These are phyloP conservation scores for Anseranas semipalmata DNA, from an alignment of 2,113 vertebrate species.

Conservation along the genomic window DNA sequence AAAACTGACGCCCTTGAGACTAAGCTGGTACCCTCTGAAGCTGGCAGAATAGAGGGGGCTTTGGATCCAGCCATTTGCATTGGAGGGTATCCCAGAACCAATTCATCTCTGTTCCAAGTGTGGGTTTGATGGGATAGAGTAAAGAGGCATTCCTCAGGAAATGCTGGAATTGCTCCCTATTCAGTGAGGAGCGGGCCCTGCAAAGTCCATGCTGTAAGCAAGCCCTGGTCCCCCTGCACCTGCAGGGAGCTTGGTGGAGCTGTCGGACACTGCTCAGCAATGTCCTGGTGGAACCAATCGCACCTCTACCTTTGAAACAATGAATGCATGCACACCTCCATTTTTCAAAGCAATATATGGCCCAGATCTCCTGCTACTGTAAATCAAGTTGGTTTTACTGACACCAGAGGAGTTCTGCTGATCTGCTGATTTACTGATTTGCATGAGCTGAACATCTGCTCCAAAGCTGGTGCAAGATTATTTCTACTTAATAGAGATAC, in stretches of 20 bases:
- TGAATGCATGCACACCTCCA: not conserved
- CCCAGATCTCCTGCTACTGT: slow-evolving; percentile 2
- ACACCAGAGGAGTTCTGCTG: slow-evolving; percentile 29
- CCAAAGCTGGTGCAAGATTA: not conserved
- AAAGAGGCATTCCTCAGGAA: not conserved
- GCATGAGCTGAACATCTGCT: slow-evolving; percentile 21
- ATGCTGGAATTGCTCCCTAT: not conserved
- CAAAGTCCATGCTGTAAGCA: not conserved
- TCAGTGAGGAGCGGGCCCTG: not conserved
- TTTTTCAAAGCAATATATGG: not conserved
- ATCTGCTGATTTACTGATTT: not conserved
- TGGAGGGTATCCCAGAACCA: slow-evolving; percentile 56
- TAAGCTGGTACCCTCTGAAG: slow-evolving; percentile 27
- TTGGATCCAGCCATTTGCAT: slow-evolving; percentile 46
- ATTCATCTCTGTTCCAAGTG: slow-evolving; percentile 34
- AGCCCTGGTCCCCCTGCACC: not conserved
- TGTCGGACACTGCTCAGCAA: not conserved
- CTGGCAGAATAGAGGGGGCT: slow-evolving; percentile 11
- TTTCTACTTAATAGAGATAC: not conserved
- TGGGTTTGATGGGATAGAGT: not conserved
- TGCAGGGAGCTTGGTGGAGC: not conserved
- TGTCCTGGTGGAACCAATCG: not conserved
- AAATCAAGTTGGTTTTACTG: slow-evolving; percentile 42
- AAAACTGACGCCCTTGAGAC: slow-evolving; percentile 14
- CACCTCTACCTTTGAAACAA: not conserved